Percentiles rank a stretch among this genome's conserved stretches.
Conservation (phyloP, 1,140 invertebrate genomes). For the Agrypnia vestita region DNA sequence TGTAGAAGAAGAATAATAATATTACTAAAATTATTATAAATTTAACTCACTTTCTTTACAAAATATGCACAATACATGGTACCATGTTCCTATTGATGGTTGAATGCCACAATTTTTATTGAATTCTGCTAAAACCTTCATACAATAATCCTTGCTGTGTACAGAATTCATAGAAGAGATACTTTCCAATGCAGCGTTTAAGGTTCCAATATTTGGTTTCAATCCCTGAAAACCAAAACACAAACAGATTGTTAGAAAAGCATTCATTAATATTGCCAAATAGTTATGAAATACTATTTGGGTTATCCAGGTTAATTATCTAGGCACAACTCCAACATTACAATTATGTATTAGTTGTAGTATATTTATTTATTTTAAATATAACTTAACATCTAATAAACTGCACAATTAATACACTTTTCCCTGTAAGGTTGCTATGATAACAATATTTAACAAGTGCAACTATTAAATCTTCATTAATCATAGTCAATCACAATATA, state of each 20-base stretch:
- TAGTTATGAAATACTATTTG: background rate
- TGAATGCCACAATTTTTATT: conserved; percentile 77
- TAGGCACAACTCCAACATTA: too few relatives aligned
- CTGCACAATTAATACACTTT: too few relatives aligned
- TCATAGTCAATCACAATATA: too few relatives aligned
- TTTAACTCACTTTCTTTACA: conserved; percentile 72
- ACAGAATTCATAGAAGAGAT: conserved; percentile 14
- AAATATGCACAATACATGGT: conserved; percentile 80
- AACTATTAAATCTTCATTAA: too few relatives aligned
- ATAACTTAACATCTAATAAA: too few relatives aligned
- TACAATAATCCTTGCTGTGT: conserved; percentile 61
- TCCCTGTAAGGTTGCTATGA: too few relatives aligned
- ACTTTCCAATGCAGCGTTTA: conserved; percentile 80
- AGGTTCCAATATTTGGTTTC: conserved; percentile 81
- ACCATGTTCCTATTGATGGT: conserved; percentile 83
- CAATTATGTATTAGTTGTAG: too few relatives aligned
- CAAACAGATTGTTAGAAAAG: conserved; percentile 64
- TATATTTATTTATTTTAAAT: too few relatives aligned
- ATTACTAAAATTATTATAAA: conserved; percentile 10
- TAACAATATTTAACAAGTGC: too few relatives aligned
- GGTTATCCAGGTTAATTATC: too few relatives aligned
- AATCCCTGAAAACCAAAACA: conserved; percentile 65
- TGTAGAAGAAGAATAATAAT: background rate
- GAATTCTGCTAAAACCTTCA: conserved; percentile 81
- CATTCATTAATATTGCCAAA: too few relatives aligned